These are phyloP conservation scores for Fulica atra DNA, from an alignment of 2,113 vertebrate genomes.

Conservation along the genomic window DNA sequence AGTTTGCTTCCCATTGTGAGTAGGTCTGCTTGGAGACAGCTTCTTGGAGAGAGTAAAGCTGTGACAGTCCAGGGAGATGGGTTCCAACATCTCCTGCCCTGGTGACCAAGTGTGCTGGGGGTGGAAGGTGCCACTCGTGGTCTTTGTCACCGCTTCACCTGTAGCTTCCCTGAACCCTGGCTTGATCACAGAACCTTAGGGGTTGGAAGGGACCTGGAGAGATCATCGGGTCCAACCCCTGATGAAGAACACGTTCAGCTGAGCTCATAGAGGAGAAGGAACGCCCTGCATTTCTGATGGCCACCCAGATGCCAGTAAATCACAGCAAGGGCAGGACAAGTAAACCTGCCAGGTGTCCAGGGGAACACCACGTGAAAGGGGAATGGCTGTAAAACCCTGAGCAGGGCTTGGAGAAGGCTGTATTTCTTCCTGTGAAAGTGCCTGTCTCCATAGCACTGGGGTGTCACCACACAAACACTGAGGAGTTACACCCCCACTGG, in stretches of 20 bases:
- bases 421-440: neutral
- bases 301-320: neutral
- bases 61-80: neutral
- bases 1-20: neutral
- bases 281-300: neutral
- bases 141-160: neutral
- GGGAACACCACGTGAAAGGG: neutral
- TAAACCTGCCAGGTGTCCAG: neutral
- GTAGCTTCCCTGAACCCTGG: neutral
- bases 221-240: too few species aligned
- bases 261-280: neutral
- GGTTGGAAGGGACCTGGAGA: too few species aligned
- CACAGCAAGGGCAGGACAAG: neutral
- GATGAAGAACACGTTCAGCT: neutral
- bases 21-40: neutral
- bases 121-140: neutral
- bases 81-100: neutral
- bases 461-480: neutral
- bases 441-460: neutral
- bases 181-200: neutral
- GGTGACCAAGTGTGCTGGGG: neutral
- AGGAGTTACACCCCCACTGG: neutral
- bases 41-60: neutral
- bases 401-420: neutral
- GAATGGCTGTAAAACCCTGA: neutral